Conservation (phyloP, 1,140 invertebrate species). For the Copidosoma floridanum region DNA sequence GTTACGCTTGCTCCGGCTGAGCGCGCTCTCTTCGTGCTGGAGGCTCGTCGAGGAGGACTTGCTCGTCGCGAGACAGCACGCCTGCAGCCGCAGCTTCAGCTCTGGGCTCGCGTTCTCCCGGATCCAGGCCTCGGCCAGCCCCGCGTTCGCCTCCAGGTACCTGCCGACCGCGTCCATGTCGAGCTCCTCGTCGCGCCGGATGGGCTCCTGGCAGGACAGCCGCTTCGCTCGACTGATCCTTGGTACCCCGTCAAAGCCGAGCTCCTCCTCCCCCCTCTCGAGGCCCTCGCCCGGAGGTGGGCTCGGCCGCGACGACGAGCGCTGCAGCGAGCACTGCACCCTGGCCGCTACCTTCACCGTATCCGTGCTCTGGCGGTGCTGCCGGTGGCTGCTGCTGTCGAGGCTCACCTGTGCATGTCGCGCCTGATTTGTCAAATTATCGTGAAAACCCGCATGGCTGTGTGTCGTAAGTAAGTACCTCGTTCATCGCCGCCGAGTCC, state of each 20-base stretch:
- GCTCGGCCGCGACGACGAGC: slow-evolving; percentile 24
- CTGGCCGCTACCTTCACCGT: slow-evolving; percentile 54
- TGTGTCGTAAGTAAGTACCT: slow-evolving; percentile 21
- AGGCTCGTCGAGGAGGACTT: slow-evolving; percentile 47
- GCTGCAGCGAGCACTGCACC: slow-evolving; percentile 41
- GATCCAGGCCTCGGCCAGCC: slow-evolving; percentile 68
- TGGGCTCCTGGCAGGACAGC: slow-evolving; percentile 42
- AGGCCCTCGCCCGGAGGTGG: neutral
- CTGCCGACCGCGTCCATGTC: slow-evolving; percentile 31
- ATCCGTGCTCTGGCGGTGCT: slow-evolving; percentile 31
- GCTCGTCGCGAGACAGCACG: slow-evolving; percentile 38
- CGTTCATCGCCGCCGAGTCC: slow-evolving; percentile 46
- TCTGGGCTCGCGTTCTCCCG: slow-evolving; percentile 69
- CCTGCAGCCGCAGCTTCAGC: slow-evolving; percentile 56
- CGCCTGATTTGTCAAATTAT: too few species aligned
- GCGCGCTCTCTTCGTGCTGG: slow-evolving; percentile 38
- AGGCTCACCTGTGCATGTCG: neutral
- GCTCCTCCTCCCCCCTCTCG: neutral
- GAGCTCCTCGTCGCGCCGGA: slow-evolving; percentile 42
- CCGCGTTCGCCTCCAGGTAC: slow-evolving; percentile 61
- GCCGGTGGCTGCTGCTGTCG: slow-evolving; percentile 45
- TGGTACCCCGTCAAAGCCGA: slow-evolving; percentile 16
- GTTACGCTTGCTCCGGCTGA: slow-evolving; percentile 58
- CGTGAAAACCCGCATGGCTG: too few species aligned
- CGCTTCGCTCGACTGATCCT: slow-evolving; percentile 39